A percentile compares a stretch with the other conserved stretches of the same genome.
Evolutionary conservation across 2,797 vertebrate species (phyloP).

Genomic region (Fundulus diaphanus): DNA sequence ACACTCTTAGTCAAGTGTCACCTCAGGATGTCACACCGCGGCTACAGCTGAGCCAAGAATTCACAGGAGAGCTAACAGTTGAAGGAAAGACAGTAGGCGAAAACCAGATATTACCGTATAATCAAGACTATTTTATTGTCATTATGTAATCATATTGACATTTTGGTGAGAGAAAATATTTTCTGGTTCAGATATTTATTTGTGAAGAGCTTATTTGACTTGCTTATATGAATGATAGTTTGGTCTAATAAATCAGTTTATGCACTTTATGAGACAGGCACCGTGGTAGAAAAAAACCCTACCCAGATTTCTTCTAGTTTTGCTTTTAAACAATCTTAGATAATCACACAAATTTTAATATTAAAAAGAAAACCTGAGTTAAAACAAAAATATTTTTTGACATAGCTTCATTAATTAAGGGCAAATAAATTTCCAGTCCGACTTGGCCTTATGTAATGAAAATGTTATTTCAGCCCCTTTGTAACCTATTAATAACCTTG

Average conservation of each 20-base stretch:
- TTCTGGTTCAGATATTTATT: not conserved
- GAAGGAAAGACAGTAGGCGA: not conserved
- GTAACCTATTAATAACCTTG: not conserved
- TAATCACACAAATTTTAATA: not conserved
- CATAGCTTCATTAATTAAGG: not conserved
- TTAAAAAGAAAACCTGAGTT: too few relatives aligned
- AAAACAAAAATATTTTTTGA: too few relatives aligned
- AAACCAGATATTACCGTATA: not conserved
- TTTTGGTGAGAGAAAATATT: too few relatives aligned
- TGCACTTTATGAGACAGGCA: not conserved
- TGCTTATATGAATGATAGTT: not conserved
- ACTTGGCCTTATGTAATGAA: not conserved
- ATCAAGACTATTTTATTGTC: too few relatives aligned
- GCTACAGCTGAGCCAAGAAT: constrained; percentile 1
- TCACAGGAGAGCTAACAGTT: not conserved
- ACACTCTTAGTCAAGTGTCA: constrained; percentile 5
- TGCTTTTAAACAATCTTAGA: not conserved
- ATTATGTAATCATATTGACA: too few relatives aligned
- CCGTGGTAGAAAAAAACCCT: not conserved
- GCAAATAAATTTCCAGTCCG: not conserved
- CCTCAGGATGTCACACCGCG: not conserved
- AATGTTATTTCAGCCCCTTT: not conserved
- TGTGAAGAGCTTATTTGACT: not conserved
- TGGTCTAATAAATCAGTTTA: not conserved
- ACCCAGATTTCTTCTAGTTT: not conserved